Evolutionary conservation across 2,888 invertebrate species (phyloP), one percentile per base, ranked within the genome.

Genomic region (Brachypterus glaber): DNA sequence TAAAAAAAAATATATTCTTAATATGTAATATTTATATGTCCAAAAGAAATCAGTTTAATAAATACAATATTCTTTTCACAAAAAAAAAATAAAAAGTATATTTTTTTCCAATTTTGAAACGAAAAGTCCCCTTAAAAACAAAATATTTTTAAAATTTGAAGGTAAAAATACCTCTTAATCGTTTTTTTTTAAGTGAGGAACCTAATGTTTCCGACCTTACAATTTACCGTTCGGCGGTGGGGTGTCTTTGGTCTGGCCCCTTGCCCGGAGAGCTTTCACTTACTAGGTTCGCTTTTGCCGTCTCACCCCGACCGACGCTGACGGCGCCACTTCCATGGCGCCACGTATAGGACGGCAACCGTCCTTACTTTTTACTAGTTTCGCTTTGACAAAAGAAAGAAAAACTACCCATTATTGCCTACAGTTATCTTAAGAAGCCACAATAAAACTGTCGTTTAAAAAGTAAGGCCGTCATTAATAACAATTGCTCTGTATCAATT

Each of bases 381-480:
- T 57, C 49, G 50, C 53, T 50, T 54, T 57, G 56, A 59, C 59
- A 58, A 60, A 59, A 57, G 62, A 58, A 62, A 60, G 63, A 62
- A 61, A 63, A 64, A 62, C 64, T 60, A 59, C 60, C 64, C 63
- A 64, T 64, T 64, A 64, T 64, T 64, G 63, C 63, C 63, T 63
- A 64, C 63, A 61, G 64, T 64, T 64, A 64, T 64, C 64, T 64
- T 64, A 64, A 63, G 63, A 60, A 62, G 62, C 59, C 60, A 59
- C 63, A 60, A 64, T 64, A 64, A 64, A 64, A 63, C 60, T 62
- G 63, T 63, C 63, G 62, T 64, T 63, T 62, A 59, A 61, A 61
- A 61, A 59, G 61, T 60, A 61, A 60, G 56, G 53, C 58, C 49
- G 59, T 54, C 60, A 58, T 62, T 63, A 63, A 63, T 62, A 63